phyloP scores from a whole-genome alignment of 2,888 invertebrate species.

The Cephus pulcher region DNA sequence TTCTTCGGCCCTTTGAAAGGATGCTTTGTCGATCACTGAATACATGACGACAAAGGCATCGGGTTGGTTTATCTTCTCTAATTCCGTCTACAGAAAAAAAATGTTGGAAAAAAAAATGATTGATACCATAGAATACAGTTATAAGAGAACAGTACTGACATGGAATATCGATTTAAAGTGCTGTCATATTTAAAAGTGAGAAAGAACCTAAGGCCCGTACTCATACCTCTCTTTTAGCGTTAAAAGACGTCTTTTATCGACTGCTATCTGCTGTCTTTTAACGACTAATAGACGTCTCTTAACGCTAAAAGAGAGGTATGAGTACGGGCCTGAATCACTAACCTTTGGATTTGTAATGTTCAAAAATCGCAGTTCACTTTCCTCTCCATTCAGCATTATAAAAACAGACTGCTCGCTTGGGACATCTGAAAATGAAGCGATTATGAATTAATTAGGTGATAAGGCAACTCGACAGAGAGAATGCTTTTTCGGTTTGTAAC shows the following conservation, averaged over 20 bases:
- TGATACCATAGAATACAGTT: neutral
- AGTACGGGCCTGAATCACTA: no score
- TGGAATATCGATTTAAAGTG: neutral
- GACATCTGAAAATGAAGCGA: constrained; percentile 70
- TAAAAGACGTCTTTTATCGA: no score
- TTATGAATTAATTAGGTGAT: neutral
- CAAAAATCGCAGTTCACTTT: constrained; percentile 90
- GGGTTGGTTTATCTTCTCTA: constrained; percentile 77
- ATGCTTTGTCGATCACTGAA: constrained; percentile 91
- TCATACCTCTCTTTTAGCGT: no score
- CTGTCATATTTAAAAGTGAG: neutral
- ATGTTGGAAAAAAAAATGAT: neutral
- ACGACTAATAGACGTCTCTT: no score
- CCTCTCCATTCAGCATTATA: constrained; percentile 92
- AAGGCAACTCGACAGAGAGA: neutral
- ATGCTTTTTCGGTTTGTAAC: neutral
- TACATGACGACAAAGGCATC: constrained; percentile 92
- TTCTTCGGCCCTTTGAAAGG: constrained; percentile 85
- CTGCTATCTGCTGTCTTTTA: no score
- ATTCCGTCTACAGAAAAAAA: constrained; percentile 73
- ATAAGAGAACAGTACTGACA: neutral
- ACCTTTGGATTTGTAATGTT: constrained; percentile 81
- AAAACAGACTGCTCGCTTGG: constrained; percentile 88
- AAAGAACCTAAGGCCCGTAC: neutral
- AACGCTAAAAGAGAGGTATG: no score